Conservation (phyloP, 2,797 vertebrate genomes). For the Paramormyrops hopkinsi region DNA sequence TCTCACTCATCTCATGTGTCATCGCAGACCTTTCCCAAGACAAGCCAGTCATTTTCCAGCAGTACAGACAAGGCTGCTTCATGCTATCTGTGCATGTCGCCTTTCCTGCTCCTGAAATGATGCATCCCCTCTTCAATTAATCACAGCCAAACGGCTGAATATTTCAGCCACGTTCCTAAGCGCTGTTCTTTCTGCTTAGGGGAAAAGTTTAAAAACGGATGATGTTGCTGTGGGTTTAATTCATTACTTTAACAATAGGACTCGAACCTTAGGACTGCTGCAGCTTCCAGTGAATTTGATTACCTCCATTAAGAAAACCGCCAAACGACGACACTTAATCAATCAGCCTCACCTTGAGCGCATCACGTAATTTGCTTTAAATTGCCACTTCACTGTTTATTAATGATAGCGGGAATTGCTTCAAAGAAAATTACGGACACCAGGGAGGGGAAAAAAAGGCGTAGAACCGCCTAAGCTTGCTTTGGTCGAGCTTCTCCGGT, state of each 20-base stretch:
- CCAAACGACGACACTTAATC: constrained; percentile 2
- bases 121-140: background rate
- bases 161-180: background rate
- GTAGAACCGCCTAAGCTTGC: background rate
- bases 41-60: background rate
- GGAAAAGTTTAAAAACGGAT: background rate
- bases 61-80: background rate
- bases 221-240: background rate
- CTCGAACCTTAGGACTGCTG: background rate
- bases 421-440: background rate
- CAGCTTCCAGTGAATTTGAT: background rate
- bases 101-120: background rate
- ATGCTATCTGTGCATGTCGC: background rate
- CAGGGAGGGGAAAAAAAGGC: background rate
- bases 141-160: background rate
- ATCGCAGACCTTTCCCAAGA: background rate
- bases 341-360: constrained; percentile 1
- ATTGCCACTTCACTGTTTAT: constrained; percentile 10
- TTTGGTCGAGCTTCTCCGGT: background rate
- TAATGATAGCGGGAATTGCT: constrained; percentile 7
- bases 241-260: background rate
- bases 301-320: constrained; percentile 5
- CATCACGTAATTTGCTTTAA: constrained; percentile 10
- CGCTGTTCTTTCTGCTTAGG: background rate
- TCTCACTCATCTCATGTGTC: background rate